A percentile compares a stretch with the other conserved stretches of the same genome.
These are phyloP conservation scores for Cylindroiulus punctatus DNA, from an alignment of 2,888 invertebrate species.

Conservation along the genomic window DNA sequence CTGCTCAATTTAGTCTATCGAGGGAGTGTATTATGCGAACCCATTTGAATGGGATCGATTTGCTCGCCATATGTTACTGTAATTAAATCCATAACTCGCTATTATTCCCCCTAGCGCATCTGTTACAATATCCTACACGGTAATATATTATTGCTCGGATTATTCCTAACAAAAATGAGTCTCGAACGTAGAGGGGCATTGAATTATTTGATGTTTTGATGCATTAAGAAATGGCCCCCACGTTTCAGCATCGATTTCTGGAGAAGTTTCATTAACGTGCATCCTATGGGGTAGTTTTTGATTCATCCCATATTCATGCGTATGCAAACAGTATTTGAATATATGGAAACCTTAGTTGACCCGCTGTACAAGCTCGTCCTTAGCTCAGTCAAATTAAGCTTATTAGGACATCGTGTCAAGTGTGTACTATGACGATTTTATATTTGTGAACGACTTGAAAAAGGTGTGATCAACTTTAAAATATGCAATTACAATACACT, in stretches of 20 bases:
- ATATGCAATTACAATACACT: no score
- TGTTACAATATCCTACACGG: constrained; percentile 8
- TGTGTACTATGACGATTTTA: no score
- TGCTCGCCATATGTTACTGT: neutral
- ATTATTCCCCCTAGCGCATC: constrained; percentile 13
- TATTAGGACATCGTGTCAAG: no score
- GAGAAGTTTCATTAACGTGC: neutral
- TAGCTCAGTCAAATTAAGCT: no score
- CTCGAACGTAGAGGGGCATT: neutral
- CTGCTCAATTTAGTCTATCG: neutral
- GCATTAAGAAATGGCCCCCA: neutral
- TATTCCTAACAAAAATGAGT: neutral
- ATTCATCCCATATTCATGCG: no score
- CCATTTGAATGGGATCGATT: constrained; percentile 14
- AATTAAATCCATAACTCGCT: constrained; percentile 32
- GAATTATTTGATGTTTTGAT: neutral
- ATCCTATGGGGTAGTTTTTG: neutral
- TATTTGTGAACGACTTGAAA: no score
- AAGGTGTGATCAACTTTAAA: no score
- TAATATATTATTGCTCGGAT: neutral
- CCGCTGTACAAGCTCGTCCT: no score
- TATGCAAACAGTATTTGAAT: no score
- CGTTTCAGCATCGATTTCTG: neutral
- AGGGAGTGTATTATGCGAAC: neutral
- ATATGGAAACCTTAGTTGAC: no score